phyloP scores from a whole-genome alignment of 2,888 invertebrate genomes.

The Acanthopleura granulata region DNA sequence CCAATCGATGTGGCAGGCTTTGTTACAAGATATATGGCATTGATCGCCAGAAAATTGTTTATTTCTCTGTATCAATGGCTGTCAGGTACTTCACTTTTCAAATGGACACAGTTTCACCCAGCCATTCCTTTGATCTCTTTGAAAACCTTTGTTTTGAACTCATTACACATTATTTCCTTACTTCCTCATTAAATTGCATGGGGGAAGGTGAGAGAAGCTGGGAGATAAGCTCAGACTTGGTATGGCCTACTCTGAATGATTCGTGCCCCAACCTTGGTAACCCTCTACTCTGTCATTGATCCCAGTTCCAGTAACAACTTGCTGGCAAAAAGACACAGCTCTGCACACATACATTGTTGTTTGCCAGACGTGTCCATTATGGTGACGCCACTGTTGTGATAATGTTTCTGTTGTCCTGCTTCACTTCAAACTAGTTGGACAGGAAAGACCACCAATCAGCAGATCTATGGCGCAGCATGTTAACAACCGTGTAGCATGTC shows the following conservation, averaged over 20 bases:
- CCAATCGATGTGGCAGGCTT: not conserved
- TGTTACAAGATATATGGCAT: not conserved
- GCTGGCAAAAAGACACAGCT: not conserved
- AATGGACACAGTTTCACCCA: too few species aligned
- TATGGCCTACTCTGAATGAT: not conserved
- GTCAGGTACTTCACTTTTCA: too few species aligned
- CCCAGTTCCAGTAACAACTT: not conserved
- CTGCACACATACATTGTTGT: conserved; percentile 3
- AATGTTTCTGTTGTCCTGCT: not conserved
- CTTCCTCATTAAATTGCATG: too few species aligned
- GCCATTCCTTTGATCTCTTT: too few species aligned
- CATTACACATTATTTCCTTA: too few species aligned
- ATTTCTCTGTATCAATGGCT: too few species aligned
- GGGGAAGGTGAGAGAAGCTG: too few species aligned
- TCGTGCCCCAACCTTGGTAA: conserved; percentile 7
- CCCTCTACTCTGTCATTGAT: not conserved
- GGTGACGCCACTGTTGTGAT: not conserved
- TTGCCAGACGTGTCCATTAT: conserved; percentile 1
- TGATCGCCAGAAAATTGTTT: not conserved
- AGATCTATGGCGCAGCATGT: not conserved
- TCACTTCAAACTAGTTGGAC: conserved; percentile 1
- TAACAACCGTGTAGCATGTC: not conserved
- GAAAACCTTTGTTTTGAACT: too few species aligned
- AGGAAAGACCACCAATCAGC: not conserved
- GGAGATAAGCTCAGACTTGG: too few species aligned